These are phyloP conservation scores for Hassar affinis DNA, from an alignment of 2,113 vertebrate genomes.

Conservation along the genomic window DNA sequence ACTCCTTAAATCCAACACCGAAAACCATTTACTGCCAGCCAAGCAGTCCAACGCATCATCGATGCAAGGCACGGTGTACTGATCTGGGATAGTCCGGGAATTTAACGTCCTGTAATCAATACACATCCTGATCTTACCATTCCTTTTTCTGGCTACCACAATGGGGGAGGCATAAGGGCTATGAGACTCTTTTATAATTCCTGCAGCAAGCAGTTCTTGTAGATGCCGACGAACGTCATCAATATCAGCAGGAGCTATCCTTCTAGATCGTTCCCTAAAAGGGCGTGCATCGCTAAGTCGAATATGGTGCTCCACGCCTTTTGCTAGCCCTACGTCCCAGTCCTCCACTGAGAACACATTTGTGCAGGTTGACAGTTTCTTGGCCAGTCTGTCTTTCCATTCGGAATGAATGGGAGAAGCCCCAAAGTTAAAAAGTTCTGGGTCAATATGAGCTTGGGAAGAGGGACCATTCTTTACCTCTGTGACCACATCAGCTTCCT, in stretches of 20 bases:
- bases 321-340: slow-evolving; percentile 27
- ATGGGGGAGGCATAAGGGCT: neutral
- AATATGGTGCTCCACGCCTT: slow-evolving; percentile 6
- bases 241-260: neutral
- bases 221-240: neutral
- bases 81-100: slow-evolving; percentile 24
- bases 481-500: neutral
- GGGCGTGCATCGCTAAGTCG: neutral
- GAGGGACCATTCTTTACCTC: neutral
- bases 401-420: neutral
- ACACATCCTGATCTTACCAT: neutral
- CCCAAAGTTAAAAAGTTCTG: neutral
- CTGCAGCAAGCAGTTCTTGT: neutral
- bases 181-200: neutral
- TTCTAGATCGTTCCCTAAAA: neutral
- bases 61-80: neutral
- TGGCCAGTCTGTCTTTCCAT: neutral
- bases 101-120: slow-evolving; percentile 53
- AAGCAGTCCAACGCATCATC: neutral
- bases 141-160: neutral
- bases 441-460: neutral
- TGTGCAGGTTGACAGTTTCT: neutral
- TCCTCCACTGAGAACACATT: slow-evolving; percentile 3
- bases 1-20: neutral
- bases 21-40: neutral